Base-by-base conservation (phyloP, 2,797 vertebrate genomes). In the Ctenosaura bakeri region DNA sequence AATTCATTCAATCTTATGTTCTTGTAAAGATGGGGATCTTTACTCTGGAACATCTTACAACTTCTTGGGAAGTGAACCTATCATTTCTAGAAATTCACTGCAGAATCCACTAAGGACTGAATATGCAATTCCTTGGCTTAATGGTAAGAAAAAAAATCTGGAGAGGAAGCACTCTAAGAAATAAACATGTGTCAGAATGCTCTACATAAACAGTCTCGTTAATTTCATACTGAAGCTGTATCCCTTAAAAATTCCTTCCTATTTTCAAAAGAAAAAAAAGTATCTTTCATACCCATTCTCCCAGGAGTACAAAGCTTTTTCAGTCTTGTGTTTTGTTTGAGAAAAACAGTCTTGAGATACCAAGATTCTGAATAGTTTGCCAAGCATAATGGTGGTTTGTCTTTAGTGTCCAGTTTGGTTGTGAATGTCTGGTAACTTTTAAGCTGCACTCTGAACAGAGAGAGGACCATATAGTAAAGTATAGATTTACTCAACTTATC, bases 121-220 rank as follows among this genome's bases (percentile, higher is more conserved):
- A 89, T 99, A 99, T 90, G 98, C 98, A 6, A 99, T 99, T 29
- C 98, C 99, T n/a, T 99, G 99, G 99, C 98, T 99, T 89, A 99
- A 99, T 50, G 99, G 99, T 99, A 97, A 98, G 97, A 95, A 42
- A n/a, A 12, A 2, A 32, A 73, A 35, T 22, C 3, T 50, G 35
- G 56, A 32, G 73, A 10, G 32, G 20, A 22, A 54, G 29, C 35
- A 35, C 38, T 32, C 10, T n/a, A 24, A 87, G 14, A 80, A 83
- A 83, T 52, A n/a, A 54, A 52, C n/a, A 24, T 73, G 18, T 54
- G 18, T 14, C 62, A 22, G 32, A 81, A 76, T 77, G 26, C 46
- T 76, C 14, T 18, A 62, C 73, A 87, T 29, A 32, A 54, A 52
- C 24, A 13, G 1, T 86, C 46, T 54, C 5, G n/a, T 66, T 42